Evolutionary conservation across 2,888 invertebrate genomes (phyloP).

Genomic region (Drosophila paucipuncta): DNA sequence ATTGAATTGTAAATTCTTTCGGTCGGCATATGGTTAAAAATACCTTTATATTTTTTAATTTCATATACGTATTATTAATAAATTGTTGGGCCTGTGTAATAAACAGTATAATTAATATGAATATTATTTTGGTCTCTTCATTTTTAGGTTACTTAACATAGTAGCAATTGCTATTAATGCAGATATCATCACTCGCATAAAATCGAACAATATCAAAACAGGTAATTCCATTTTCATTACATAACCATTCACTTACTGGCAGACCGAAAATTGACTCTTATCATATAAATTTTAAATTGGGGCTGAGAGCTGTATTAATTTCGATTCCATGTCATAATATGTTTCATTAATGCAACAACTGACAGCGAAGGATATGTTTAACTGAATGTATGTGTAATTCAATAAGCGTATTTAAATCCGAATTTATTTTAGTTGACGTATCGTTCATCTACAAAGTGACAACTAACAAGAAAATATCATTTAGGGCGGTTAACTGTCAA

Average conservation of each 20-base stretch:
- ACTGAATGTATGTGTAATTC: not conserved
- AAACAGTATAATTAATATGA: not conserved
- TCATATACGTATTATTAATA: not conserved
- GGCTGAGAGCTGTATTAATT: constrained; percentile 38
- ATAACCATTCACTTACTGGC: constrained; percentile 4
- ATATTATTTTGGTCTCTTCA: constrained; percentile 15
- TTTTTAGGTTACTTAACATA: constrained; percentile 43
- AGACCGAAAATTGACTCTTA: constrained; percentile 10
- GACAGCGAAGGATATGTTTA: constrained; percentile 24
- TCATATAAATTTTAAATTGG: constrained; percentile 15
- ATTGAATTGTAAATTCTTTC: constrained; percentile 72
- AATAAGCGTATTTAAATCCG: constrained; percentile 20
- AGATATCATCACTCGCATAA: constrained; percentile 27
- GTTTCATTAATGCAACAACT: constrained; percentile 30
- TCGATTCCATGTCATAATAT: constrained; percentile 35
- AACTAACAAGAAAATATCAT: constrained; percentile 67
- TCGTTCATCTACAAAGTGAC: constrained; percentile 41
- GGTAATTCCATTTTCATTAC: constrained; percentile 61
- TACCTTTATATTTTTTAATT: constrained; percentile 1
- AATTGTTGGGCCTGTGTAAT: not conserved
- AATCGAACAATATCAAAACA: constrained; percentile 16
- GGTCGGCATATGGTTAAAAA: constrained; percentile 40
- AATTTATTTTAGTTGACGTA: constrained; percentile 37
- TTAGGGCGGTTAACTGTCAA: constrained; percentile 37
- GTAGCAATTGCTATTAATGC: constrained; percentile 24